Evolutionary conservation across 2,113 vertebrate genomes (phyloP), one percentile per base, ranked within the genome.

Genomic region (Aythya baeri): DNA sequence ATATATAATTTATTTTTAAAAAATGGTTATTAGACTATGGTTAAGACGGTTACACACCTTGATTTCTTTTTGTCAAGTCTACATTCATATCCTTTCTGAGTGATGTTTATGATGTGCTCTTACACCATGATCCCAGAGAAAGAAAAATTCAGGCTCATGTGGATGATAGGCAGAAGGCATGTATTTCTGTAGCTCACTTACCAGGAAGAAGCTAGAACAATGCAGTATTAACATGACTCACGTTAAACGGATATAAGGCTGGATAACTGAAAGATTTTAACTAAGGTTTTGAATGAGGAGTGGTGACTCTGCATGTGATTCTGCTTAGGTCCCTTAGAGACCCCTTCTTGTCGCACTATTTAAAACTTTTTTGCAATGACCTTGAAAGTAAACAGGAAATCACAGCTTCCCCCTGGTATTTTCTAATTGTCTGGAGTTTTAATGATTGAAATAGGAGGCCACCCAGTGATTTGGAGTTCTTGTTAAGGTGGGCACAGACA

Each of bases 41-140:
- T 13, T 62, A 13, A 44, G 1, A 1, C 9, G 22, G 11, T 46
- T 52, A 38, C 49, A 26, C 70, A 75, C 26, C 55, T 52, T 4
- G 0, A 6, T n/a, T 73, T 67, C 46, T 80, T 9, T 41, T 55
- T 72, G 58, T 57, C 46, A 27, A 0, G 38, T 71, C 55, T 67
- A 0, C 6, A 0, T 52, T 75, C 43, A 0, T 32, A 23, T 17
- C 62, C 52, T 44, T 71, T 43, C 38, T 44, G 75, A 65, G 22
- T 17, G 25, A 1, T 63, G 31, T 36, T 85, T 41, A 15, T 46
- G n/a, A 13, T 8, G 22, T 32, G 9, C 41, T 81, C 62, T 46
- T 49, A 58, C 41, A 38, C 43, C 75, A 31, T 85, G 91, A 34
- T 89, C 29, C 41, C n/a, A 68, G 52, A 63, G 71, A 78, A 71